Conservation (phyloP, 2,797 vertebrate species). For the Adelosebastes latens region DNA sequence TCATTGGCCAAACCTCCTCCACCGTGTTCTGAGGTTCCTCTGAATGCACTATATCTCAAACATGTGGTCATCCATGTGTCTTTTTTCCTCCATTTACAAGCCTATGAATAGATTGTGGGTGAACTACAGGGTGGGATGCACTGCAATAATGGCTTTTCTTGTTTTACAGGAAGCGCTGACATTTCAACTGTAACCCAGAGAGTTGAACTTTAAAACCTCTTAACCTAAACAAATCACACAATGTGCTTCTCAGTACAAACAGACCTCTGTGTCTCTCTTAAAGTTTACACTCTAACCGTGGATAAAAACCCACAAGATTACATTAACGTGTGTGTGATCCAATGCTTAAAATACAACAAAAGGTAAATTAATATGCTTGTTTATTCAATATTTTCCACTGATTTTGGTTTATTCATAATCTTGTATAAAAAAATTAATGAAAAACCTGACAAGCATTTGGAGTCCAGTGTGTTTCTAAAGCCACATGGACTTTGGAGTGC, state of each 20-base stretch:
- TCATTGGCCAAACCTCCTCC: conserved; percentile 45
- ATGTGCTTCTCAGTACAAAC: conserved; percentile 34
- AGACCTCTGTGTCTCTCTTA: conserved; percentile 7
- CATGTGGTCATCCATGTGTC: conserved; percentile 31
- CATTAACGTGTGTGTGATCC: neutral
- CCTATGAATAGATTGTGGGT: conserved; percentile 45
- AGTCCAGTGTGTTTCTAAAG: conserved; percentile 74
- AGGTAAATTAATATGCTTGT: conserved; percentile 65
- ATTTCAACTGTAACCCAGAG: conserved; percentile 42
- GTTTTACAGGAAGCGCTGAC: conserved; percentile 34
- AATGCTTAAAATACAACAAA: conserved; percentile 17
- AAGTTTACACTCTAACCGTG: neutral
- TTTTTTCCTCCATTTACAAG: conserved; percentile 14
- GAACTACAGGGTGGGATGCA: conserved; percentile 39
- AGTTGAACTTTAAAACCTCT: conserved; percentile 51
- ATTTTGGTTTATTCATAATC: conserved; percentile 73
- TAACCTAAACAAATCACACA: conserved; percentile 23
- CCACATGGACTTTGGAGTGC: conserved; percentile 73
- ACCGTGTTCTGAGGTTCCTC: conserved; percentile 17
- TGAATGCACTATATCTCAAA: conserved; percentile 35
- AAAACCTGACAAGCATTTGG: conserved; percentile 73
- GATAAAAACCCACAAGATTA: neutral
- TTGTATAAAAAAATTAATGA: conserved; percentile 68
- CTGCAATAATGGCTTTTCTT: conserved; percentile 22
- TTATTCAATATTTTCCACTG: conserved; percentile 70